phyloP scores from a whole-genome alignment of 2,888 invertebrate species.

The Parnassius apollo region DNA sequence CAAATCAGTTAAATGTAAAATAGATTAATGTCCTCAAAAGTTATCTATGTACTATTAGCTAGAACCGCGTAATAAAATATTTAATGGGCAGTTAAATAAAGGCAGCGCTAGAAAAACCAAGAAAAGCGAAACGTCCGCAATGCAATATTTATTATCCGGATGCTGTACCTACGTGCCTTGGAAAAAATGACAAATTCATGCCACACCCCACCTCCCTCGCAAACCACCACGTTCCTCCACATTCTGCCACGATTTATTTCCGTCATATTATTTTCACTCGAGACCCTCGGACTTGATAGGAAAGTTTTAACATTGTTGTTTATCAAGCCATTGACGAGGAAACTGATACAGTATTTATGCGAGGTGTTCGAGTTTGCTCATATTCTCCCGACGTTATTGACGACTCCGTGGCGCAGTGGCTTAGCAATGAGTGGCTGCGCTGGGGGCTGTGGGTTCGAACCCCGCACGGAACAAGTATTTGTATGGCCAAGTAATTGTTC shows the following conservation, averaged over 20 bases:
- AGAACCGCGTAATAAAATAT: no score
- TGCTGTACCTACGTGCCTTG: constrained; percentile 68
- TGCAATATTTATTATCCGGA: constrained; percentile 78
- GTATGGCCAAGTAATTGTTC: no score
- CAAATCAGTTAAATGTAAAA: no score
- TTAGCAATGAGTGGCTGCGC: no score
- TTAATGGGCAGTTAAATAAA: no score
- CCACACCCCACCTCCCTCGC: constrained; percentile 43
- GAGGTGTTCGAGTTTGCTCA: constrained; percentile 61
- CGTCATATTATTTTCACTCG: constrained; percentile 71
- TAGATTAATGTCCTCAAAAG: no score
- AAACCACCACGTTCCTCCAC: constrained; percentile 10
- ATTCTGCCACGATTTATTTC: constrained; percentile 29
- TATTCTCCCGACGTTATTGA: constrained; percentile 51
- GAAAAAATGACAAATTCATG: constrained; percentile 81
- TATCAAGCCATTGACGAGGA: constrained; percentile 75
- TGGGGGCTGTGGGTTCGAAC: no score
- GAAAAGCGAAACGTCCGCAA: constrained; percentile 66
- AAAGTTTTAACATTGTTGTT: constrained; percentile 60
- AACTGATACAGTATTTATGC: constrained; percentile 74
- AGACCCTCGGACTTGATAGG: constrained; percentile 45
- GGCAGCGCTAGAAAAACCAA: constrained; percentile 36
- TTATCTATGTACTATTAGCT: no score
- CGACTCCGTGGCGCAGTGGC: no score
- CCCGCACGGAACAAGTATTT: no score